Percentiles rank a stretch among this genome's conserved stretches.
These are phyloP conservation scores for Ctenochaetus hawaiiensis DNA, from an alignment of 2,797 vertebrate genomes.

Conservation along the genomic window DNA sequence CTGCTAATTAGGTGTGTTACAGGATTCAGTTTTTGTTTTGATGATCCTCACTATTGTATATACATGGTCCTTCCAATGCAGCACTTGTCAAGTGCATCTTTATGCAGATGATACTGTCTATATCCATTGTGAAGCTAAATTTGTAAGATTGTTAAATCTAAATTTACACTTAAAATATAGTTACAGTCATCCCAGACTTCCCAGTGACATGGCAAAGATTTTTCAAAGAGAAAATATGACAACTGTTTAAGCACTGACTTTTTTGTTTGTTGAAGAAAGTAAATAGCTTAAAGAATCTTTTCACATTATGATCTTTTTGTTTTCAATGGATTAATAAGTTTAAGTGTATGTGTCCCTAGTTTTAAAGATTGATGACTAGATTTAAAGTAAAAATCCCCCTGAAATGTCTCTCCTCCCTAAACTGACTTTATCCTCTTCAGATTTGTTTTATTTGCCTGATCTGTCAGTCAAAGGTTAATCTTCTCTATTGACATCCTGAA, in stretches of 20 bases:
- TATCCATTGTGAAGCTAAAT: too few relatives aligned
- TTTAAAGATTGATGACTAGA: not conserved
- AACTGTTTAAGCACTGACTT: too few relatives aligned
- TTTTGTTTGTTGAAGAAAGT: too few relatives aligned
- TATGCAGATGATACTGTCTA: slow-evolving; percentile 15
- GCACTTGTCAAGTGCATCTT: not conserved
- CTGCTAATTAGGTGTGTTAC: not conserved
- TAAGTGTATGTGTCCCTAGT: not conserved
- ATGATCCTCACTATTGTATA: not conserved
- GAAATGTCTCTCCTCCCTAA: not conserved
- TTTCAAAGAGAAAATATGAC: too few relatives aligned
- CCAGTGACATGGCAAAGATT: too few relatives aligned
- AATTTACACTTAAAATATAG: too few relatives aligned
- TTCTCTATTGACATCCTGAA: slow-evolving; percentile 34
- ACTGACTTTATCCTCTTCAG: not conserved
- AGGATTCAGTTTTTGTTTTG: not conserved
- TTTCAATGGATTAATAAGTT: not conserved
- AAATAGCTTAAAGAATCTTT: too few relatives aligned
- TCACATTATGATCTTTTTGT: too few relatives aligned
- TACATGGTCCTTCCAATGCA: not conserved
- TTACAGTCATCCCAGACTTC: too few relatives aligned
- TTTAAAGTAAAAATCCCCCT: slow-evolving; percentile 4
- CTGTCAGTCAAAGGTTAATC: slow-evolving; percentile 53
- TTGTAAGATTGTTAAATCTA: too few relatives aligned
- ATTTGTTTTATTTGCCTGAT: slow-evolving; percentile 10